Evolutionary conservation across 2,888 invertebrate species (phyloP).

Genomic region (Tipula unca): DNA sequence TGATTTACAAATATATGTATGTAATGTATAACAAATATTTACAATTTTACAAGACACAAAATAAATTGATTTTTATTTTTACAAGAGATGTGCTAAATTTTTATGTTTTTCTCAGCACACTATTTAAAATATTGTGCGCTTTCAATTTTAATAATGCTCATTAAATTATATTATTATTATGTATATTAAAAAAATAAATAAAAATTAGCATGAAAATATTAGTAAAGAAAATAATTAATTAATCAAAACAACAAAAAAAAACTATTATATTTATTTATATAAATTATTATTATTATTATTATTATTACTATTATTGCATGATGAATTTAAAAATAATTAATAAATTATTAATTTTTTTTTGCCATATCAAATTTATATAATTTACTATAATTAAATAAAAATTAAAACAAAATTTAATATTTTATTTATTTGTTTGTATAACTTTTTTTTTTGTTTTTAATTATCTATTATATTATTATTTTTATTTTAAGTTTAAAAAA

Average conservation of each 20-base stretch:
- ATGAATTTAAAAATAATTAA: background rate
- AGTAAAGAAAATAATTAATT: background rate
- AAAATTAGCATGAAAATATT: background rate
- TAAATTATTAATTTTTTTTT: constrained; percentile 1
- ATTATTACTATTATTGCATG: background rate
- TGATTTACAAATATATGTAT: background rate
- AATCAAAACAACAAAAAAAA: background rate
- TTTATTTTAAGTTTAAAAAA: background rate
- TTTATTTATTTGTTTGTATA: constrained; percentile 8
- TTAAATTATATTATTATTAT: background rate
- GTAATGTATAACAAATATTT: background rate
- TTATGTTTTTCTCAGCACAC: background rate
- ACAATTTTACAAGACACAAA: background rate
- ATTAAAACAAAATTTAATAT: background rate
- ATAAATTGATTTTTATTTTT: background rate
- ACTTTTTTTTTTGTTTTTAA: background rate
- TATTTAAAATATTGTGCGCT: background rate
- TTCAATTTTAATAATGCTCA: background rate
- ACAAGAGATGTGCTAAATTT: background rate
- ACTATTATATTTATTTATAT: background rate
- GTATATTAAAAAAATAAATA: background rate
- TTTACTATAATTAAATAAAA: background rate
- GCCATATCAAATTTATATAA: constrained; percentile 1
- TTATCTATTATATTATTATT: background rate
- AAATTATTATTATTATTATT: background rate